Evolutionary conservation across 2,797 vertebrate genomes (phyloP), one percentile per base, ranked within the genome.

Genomic region (Rhodeus uyekii): DNA sequence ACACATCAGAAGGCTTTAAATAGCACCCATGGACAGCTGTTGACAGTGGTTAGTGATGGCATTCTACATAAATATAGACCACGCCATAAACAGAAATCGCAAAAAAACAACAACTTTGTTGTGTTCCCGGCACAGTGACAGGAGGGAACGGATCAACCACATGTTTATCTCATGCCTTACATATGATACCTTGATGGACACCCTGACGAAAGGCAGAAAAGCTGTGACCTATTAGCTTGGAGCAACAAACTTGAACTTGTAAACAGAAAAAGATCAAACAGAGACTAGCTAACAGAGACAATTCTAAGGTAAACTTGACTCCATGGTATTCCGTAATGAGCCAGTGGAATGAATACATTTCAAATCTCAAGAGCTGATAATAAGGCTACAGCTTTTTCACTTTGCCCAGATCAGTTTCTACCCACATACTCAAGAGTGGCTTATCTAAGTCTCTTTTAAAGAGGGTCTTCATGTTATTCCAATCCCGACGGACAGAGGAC

Each of bases 1-100:
- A 90, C 92, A 93, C 88, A 91, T 90, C 87, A 58, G 58, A 76
- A 85, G 4, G 76, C 84, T 88, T 84, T 87, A 93, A 93, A 94
- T 92, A 94, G 89, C 71, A 48, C 0, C 38, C 5, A 24, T 29
- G 82, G 84, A 82, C 88, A 90, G 88, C 90, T 90, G 89, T 88
- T 87, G 85, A 92, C 91, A 92, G 91, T 22, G 67, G 89, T 89
- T 90, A 90, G 88, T 82, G 88, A 90, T 87, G 83, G 87, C 85
- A 85, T 84, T 86, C 67, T 79, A 58, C 75, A 71, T 87, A 88
- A 89, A 86, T 83, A 90, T 86, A 88, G 84, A 69, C 39, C 50
- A 61, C 78, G 86, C 87, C 87, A 90, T 90, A 90, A 91, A 89
- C 84, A n/a, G 84, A 86, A 87, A 74, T 73, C 80, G 79, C 82